Evolutionary conservation across 2,113 vertebrate genomes (phyloP), one percentile per base, ranked within the genome.

Genomic region (Rhabdomys dilectus): DNA sequence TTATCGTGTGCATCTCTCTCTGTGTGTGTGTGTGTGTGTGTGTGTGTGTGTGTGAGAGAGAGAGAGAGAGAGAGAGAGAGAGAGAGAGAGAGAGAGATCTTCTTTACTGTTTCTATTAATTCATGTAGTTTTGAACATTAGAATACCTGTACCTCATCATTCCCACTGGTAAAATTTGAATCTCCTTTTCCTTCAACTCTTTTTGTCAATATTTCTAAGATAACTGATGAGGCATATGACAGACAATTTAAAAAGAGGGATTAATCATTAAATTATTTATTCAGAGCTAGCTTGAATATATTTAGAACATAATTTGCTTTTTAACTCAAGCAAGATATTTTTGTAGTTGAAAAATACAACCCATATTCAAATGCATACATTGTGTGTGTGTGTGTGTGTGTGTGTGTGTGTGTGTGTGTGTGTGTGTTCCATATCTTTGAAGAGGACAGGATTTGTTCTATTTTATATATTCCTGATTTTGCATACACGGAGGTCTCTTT

Each of bases 21-120:
- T 62, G 17, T 84, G 13, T 39, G 17, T 42, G 12, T 39, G 15
- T 53, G 29, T 80, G 77, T 81, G 66, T 70, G 76, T 51, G 77
- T 56, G 51, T n/a, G 17, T 12, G 19, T 80, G 51, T 36, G 48
- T 10, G 29, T 16, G 58, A 21, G 58, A 19, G 58, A 60, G 58
- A 60, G 58, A 60, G 58, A 60, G 2, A 70, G 34, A 76, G 10
- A 42, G 2, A 76, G 11, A 45, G 4, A 76, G 22, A 76, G 48
- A 76, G 93, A 89, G 45, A 73, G 93, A 89, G 48, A 76, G 93
- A 48, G 11, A 77, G 51, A 77, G 93, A 88, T 87, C 89, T 68
- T 87, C 89, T 68, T 93, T 92, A 82, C 76, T 56, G 26, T 48
- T 17, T 78, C 29, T 48, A 0, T 72, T 56, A 70, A 82, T 87